These are phyloP conservation scores for Eunapius fragilis DNA, from an alignment of 37 sponge, comb jelly and placozoan species.

Conservation along the genomic window DNA sequence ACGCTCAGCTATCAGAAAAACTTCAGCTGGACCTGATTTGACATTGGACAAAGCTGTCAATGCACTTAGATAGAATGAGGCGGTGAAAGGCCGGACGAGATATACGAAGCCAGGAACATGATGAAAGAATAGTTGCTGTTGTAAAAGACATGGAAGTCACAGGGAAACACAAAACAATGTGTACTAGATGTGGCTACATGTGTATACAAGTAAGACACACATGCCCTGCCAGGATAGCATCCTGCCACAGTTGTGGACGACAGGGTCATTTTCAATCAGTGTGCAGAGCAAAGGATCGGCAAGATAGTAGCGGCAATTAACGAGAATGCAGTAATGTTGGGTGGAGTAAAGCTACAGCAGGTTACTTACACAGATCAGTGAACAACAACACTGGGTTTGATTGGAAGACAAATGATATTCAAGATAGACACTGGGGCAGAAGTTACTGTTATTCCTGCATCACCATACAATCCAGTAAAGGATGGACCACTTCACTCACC, in stretches of 20 bases:
- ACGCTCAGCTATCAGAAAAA: not conserved
- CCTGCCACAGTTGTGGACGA: not conserved
- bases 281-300: conserved; percentile 2
- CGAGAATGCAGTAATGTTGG: conserved; percentile 4
- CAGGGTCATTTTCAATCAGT: conserved; percentile 3
- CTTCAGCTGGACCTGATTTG: conserved; percentile 2
- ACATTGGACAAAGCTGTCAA: too few relatives aligned
- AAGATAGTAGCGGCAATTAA: too few relatives aligned
- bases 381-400: not conserved
- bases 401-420: not conserved
- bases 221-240: not conserved
- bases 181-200: not conserved
- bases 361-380: not conserved
- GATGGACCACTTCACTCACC: not conserved
- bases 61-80: too few relatives aligned
- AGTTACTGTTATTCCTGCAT: conserved; percentile 11
- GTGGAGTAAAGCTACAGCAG: too few relatives aligned
- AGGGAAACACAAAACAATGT: not conserved
- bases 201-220: not conserved
- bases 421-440: conserved; percentile 26
- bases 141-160: not conserved
- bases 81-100: too few relatives aligned
- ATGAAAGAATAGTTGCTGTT: not conserved
- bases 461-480: not conserved
- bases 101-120: too few relatives aligned